These are phyloP conservation scores for Tupaia chinensis DNA, from an alignment of 2,113 vertebrate species.

Conservation along the genomic window DNA sequence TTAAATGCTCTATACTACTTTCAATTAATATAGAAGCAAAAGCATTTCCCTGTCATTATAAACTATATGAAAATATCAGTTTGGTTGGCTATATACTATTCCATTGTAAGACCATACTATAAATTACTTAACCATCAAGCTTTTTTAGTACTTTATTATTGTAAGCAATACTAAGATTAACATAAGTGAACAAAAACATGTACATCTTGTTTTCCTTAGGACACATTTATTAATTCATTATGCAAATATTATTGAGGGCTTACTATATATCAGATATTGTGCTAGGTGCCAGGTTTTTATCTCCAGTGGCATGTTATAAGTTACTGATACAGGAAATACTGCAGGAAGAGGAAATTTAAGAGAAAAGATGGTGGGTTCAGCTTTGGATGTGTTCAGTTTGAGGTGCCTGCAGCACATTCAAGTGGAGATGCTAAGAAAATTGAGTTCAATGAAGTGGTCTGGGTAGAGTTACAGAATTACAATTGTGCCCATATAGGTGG, in stretches of 20 bases:
- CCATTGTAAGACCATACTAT: background rate
- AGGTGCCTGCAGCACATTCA: background rate
- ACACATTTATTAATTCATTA: conserved; percentile 30
- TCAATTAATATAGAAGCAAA: conserved; percentile 30
- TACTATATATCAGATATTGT: background rate
- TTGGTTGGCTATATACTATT: conserved; percentile 50
- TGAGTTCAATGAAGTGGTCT: conserved; percentile 42
- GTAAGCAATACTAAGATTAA: conserved; percentile 20
- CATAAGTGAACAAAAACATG: background rate
- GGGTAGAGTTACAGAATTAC: conserved; percentile 22
- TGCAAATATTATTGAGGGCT: background rate
- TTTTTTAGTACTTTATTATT: conserved; percentile 27
- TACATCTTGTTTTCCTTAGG: conserved; percentile 41
- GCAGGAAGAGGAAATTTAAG: conserved; percentile 39
- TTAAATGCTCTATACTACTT: conserved; percentile 42
- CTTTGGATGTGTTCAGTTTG: conserved; percentile 41
- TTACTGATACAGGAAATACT: conserved; percentile 37
- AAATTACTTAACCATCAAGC: conserved; percentile 36
- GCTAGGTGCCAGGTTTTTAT: conserved; percentile 1
- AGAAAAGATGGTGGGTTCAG: background rate
- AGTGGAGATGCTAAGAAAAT: conserved; percentile 47
- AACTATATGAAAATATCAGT: conserved; percentile 1
- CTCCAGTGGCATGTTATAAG: background rate
- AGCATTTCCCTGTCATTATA: conserved; percentile 47
- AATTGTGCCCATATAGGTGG: background rate